Percentiles rank a stretch among this genome's conserved stretches.
phyloP scores from a whole-genome alignment of 2,113 vertebrate species.

The Sturnus vulgaris region DNA sequence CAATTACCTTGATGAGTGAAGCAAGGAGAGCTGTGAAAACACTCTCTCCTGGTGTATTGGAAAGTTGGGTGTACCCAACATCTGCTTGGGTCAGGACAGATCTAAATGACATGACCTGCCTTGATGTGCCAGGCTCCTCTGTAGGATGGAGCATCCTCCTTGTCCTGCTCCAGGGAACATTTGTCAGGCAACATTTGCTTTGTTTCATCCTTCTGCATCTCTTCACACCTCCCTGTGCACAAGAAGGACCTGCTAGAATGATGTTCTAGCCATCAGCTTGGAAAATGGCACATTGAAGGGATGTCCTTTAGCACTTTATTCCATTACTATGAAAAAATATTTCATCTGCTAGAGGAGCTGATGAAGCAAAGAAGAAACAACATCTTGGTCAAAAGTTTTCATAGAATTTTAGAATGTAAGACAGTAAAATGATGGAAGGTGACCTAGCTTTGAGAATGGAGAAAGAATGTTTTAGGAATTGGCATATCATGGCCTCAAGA shows the following conservation, averaged over 20 bases:
- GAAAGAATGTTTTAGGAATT: background rate
- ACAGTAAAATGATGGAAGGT: background rate
- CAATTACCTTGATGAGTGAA: slow-evolving; percentile 9
- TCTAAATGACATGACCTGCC: background rate
- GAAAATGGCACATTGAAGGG: background rate
- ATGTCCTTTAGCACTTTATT: background rate
- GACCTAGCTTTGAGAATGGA: background rate
- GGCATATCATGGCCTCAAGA: background rate
- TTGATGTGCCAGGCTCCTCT: background rate
- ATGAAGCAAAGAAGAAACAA: background rate
- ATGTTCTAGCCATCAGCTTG: background rate
- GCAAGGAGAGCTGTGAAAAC: background rate
- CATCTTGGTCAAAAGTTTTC: background rate
- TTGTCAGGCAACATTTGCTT: background rate
- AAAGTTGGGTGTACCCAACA: background rate
- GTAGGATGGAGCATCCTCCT: background rate
- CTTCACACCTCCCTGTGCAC: background rate
- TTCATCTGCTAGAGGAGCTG: background rate
- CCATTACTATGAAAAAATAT: background rate
- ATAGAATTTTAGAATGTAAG: background rate
- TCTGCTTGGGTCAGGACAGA: background rate
- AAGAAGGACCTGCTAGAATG: background rate
- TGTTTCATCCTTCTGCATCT: background rate
- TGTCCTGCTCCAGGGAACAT: background rate
- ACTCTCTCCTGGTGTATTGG: background rate